These are phyloP conservation scores for Hormiphora californensis DNA, from an alignment of 37 sponge, comb jelly and placozoan genomes.

Conservation along the genomic window DNA sequence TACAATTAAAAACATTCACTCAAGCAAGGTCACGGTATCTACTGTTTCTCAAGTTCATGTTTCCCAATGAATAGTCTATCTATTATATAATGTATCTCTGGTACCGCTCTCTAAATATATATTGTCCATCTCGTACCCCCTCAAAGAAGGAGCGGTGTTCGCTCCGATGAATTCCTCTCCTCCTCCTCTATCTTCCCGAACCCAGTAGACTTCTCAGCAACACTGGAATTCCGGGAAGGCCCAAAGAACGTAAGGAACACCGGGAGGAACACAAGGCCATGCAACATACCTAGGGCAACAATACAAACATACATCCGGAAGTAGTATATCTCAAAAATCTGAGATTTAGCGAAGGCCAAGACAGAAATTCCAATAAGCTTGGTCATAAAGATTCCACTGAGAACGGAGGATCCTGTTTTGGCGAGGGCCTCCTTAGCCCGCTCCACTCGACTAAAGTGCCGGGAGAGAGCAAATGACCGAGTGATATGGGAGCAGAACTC, in stretches of 20 bases:
- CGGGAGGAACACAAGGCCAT: slow-evolving; percentile 92
- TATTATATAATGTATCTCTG: no score
- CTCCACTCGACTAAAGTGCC: slow-evolving; percentile 54
- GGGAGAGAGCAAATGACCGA: slow-evolving; percentile 71
- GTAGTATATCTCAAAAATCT: slow-evolving; percentile 83
- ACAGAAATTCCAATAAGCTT: slow-evolving; percentile 95
- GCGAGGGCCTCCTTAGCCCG: slow-evolving; percentile 82
- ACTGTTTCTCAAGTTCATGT: no score
- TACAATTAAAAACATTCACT: no score
- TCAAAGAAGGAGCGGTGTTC: not conserved
- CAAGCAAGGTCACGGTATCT: no score
- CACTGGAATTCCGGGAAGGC: slow-evolving; percentile 9
- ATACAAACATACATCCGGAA: slow-evolving; percentile 97
- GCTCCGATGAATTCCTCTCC: slow-evolving; percentile 3
- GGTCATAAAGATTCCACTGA: slow-evolving; percentile 96
- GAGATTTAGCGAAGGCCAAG: slow-evolving; percentile 90
- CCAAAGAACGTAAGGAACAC: slow-evolving; percentile 92
- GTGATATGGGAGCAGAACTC: slow-evolving; percentile 97
- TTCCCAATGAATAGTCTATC: no score
- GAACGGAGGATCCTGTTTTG: slow-evolving; percentile 88
- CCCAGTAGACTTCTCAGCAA: not conserved
- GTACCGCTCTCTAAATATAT: no score
- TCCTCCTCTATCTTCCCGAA: not conserved
- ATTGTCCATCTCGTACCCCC: no score
- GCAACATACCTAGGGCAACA: slow-evolving; percentile 64